phyloP scores from a whole-genome alignment of 2,888 invertebrate genomes.

The Elysia crispata region DNA sequence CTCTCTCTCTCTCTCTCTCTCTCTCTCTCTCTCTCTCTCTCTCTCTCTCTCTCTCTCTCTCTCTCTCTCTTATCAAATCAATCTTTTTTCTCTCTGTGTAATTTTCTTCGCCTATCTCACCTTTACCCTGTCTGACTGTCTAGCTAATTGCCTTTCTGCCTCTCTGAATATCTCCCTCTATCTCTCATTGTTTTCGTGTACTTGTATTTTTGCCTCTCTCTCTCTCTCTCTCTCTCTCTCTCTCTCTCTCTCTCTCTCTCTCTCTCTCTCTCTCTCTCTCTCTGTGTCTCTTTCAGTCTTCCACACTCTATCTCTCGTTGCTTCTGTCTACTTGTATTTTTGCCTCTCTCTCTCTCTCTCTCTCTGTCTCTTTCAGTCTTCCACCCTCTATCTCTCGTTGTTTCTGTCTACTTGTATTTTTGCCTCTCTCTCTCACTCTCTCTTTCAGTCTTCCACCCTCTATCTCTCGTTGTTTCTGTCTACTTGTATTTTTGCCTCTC shows the following conservation, averaged over 20 bases:
- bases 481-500: neutral
- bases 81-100: no score
- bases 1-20: no score
- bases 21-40: neutral
- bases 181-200: neutral
- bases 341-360: neutral
- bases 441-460: neutral
- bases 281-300: constrained; percentile 12
- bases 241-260: neutral
- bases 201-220: neutral
- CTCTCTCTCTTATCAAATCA: no score
- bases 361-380: neutral
- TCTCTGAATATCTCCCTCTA: constrained; percentile 27
- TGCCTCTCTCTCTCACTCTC: neutral
- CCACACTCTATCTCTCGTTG: constrained; percentile 2
- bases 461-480: neutral
- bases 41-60: constrained; percentile 21
- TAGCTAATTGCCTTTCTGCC: constrained; percentile 2
- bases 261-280: constrained; percentile 6
- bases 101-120: no score
- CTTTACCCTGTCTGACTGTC: neutral
- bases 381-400: neutral
- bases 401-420: neutral
- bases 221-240: neutral
- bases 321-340: neutral